Percentiles rank a stretch among this genome's conserved stretches.
Evolutionary conservation across 2,113 vertebrate species (phyloP).

Genomic region (Heterotilapia buettikoferi): DNA sequence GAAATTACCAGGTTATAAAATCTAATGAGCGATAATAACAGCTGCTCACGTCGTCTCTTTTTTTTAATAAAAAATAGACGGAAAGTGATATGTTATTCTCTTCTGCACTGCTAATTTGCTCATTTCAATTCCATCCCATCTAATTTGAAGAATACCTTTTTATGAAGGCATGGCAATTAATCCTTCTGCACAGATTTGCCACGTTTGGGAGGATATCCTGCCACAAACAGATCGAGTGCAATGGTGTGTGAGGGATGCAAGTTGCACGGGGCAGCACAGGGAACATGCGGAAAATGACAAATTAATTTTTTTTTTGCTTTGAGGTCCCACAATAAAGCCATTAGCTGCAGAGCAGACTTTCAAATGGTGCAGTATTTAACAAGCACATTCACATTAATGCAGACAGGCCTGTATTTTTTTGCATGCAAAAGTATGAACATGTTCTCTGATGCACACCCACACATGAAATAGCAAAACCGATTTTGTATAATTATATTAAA

Average conservation of each 20-base stretch:
- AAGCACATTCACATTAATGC: not conserved
- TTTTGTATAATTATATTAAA: not conserved
- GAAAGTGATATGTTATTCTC: not conserved
- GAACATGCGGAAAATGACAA: not conserved
- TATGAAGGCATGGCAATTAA: not conserved
- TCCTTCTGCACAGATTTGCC: not conserved
- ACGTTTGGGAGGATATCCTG: not conserved
- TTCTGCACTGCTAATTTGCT: slow-evolving; percentile 8
- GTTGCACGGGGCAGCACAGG: not conserved
- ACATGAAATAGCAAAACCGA: not conserved
- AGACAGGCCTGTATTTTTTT: not conserved
- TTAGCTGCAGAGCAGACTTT: not conserved
- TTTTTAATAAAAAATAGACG: not conserved
- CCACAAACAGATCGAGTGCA: not conserved
- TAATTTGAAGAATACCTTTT: slow-evolving; percentile 13
- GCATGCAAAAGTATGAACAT: not conserved
- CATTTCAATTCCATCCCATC: slow-evolving; percentile 19
- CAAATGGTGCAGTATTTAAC: not conserved
- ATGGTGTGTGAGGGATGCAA: not conserved
- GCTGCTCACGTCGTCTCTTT: not conserved
- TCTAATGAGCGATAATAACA: slow-evolving; percentile 1
- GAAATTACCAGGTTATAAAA: slow-evolving; percentile 6
- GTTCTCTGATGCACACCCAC: not conserved
- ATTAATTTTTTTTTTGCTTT: not conserved
- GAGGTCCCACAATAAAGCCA: not conserved